Conservation (phyloP, 2,797 vertebrate genomes). For the Gymnothorax reevesii region DNA sequence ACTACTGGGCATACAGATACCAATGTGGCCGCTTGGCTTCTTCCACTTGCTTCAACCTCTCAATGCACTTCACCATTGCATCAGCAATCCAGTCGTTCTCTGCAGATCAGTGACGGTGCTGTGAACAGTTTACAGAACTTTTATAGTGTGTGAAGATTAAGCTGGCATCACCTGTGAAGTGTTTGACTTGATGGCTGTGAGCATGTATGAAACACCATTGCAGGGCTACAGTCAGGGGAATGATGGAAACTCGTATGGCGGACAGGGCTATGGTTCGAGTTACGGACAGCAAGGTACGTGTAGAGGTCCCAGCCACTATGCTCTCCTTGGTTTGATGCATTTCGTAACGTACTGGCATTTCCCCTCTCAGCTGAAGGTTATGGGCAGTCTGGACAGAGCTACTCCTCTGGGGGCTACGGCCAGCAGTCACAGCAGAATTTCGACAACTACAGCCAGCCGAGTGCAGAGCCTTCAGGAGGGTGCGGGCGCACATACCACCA, state of each 20-base stretch:
- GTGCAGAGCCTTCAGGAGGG: slow-evolving; percentile 60
- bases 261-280: slow-evolving; percentile 59
- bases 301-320: neutral
- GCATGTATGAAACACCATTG: neutral
- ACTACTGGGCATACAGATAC: too few species aligned
- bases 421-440: slow-evolving; percentile 51
- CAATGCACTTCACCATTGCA: too few species aligned
- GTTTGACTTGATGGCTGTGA: neutral
- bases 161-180: neutral
- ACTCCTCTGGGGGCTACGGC: slow-evolving; percentile 45
- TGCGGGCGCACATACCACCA: slow-evolving; percentile 38
- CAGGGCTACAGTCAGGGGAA: slow-evolving; percentile 75
- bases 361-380: slow-evolving; percentile 52
- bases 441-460: slow-evolving; percentile 62
- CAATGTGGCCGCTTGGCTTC: too few species aligned
- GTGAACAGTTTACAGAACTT: neutral
- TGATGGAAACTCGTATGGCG: slow-evolving; percentile 59
- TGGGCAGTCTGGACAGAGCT: slow-evolving; percentile 57
- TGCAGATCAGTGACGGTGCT: neutral
- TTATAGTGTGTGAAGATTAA: neutral
- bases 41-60: too few species aligned
- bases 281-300: slow-evolving; percentile 65
- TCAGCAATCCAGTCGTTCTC: too few species aligned
- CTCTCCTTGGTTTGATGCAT: neutral
- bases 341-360: neutral